Base-by-base conservation (phyloP, 1,140 invertebrate species). In the Aphaenogaster floridana region DNA sequence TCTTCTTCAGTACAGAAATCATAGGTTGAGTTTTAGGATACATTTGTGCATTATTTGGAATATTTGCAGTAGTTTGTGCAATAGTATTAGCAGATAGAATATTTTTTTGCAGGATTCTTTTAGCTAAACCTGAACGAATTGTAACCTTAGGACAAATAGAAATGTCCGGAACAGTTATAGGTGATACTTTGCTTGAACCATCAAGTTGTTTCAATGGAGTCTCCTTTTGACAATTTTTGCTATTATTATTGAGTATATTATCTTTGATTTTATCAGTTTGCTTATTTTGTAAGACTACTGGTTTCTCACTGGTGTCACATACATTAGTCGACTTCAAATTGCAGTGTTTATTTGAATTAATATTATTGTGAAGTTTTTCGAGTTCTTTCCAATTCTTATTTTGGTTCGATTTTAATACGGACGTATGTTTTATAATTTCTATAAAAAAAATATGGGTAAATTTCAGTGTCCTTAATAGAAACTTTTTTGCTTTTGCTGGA, bases 301-400 rank as follows among this genome's bases (percentile, higher is more conserved):
- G 77, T 78, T 95, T 93, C 74, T 95, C 94, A 78, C 91, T 94
- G 3, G 92, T 92, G 90, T 95, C 94, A 91, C 92, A 95, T 1
- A 94, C 91, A 66, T 96, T 94, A 13, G 93, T 94, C 4, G 94
- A 95, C 83, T 96, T 94, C 28, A 95, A 88, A 11, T 93, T 94
- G 90, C 92, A 95, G 81, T 96, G 94, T 80, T 96, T 96, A 72
- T 92, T 95, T 6, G 21, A 72, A 54, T 5, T 72, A 0, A 2
- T 42, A 17, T 93, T 94, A 57, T 89, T 92, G 63, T 66, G 90
- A 54, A 74, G 63, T n/a, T 91, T 69, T 59, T 9, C 64, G 8
- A 39, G 54, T 76, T 88, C 80, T 15, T 7, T 3, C 8, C 3
- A 68, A 9, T 66, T 72, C 15, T 52, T 61, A 64, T 66, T 61